phyloP scores from a whole-genome alignment of 2,113 vertebrate species.

The Microcebus murinus region DNA sequence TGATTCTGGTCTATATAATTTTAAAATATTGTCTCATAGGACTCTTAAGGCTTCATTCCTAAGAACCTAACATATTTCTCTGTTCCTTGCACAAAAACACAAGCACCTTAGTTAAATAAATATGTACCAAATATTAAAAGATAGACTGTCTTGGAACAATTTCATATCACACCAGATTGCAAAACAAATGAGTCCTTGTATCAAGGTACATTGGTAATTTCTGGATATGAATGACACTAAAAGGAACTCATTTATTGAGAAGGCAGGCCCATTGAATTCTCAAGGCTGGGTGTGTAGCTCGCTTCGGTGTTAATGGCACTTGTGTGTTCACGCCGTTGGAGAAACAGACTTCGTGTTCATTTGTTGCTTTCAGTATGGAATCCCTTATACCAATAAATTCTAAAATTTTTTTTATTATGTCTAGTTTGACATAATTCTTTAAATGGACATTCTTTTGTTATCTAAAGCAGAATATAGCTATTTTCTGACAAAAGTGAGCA shows the following conservation, averaged over 20 bases:
- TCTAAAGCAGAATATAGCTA: conserved; percentile 25
- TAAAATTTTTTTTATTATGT: conserved; percentile 60
- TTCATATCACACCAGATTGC: conserved; percentile 52
- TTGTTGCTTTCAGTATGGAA: conserved; percentile 53
- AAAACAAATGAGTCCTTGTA: conserved; percentile 72
- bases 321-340: conserved; percentile 33
- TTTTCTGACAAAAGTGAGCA: conserved; percentile 45
- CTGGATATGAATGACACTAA: conserved; percentile 54
- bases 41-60: conserved; percentile 15
- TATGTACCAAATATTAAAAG: conserved; percentile 61
- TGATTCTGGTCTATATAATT: conserved; percentile 39
- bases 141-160: conserved; percentile 59
- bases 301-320: conserved; percentile 57
- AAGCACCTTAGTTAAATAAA: conserved; percentile 68
- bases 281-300: not conserved
- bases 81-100: conserved; percentile 42
- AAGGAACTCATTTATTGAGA: conserved; percentile 57
- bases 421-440: conserved; percentile 42
- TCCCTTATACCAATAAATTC: conserved; percentile 30
- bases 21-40: conserved; percentile 6
- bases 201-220: conserved; percentile 51
- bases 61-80: conserved; percentile 21
- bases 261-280: conserved; percentile 55
- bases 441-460: conserved; percentile 36
- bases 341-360: conserved; percentile 65